phyloP scores from a whole-genome alignment of 2,113 vertebrate genomes.

The Laticauda colubrina region DNA sequence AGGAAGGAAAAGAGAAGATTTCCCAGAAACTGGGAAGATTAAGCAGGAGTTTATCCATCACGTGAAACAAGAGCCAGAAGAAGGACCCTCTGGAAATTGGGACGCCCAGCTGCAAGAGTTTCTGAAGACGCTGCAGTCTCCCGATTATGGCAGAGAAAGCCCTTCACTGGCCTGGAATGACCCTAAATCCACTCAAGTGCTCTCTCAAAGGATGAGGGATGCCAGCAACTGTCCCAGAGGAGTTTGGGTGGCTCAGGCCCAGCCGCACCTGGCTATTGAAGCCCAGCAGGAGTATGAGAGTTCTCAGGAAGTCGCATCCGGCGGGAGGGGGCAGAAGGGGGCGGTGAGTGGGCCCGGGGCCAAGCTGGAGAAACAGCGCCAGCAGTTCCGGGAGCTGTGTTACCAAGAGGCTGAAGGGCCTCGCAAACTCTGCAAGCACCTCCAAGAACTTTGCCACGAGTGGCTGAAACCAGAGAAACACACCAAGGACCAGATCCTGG shows the following conservation, averaged over 20 bases:
- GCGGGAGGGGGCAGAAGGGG: background rate
- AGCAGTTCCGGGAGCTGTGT: background rate
- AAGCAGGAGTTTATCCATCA: background rate
- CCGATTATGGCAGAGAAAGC: background rate
- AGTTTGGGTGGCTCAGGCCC: background rate
- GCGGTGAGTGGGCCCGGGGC: background rate
- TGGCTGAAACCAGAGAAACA: slow-evolving; percentile 4
- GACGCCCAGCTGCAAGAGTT: slow-evolving; percentile 13
- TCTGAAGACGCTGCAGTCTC: slow-evolving; percentile 4
- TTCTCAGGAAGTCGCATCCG: background rate
- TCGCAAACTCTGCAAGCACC: background rate
- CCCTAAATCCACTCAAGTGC: background rate
- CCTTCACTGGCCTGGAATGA: background rate
- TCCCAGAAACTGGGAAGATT: background rate
- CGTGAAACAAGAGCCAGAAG: background rate
- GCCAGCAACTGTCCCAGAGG: background rate
- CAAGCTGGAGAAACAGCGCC: background rate
- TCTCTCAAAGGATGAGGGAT: background rate
- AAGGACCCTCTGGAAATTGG: slow-evolving; percentile 1
- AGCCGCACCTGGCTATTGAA: background rate
- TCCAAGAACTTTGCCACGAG: background rate
- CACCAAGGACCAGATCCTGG: slow-evolving; percentile 22
- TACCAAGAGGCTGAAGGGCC: background rate
- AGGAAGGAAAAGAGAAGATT: background rate
- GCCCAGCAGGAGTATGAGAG: background rate